Base-by-base conservation (phyloP, 2,113 vertebrate species). In the Romanogobio albipinnatus region DNA sequence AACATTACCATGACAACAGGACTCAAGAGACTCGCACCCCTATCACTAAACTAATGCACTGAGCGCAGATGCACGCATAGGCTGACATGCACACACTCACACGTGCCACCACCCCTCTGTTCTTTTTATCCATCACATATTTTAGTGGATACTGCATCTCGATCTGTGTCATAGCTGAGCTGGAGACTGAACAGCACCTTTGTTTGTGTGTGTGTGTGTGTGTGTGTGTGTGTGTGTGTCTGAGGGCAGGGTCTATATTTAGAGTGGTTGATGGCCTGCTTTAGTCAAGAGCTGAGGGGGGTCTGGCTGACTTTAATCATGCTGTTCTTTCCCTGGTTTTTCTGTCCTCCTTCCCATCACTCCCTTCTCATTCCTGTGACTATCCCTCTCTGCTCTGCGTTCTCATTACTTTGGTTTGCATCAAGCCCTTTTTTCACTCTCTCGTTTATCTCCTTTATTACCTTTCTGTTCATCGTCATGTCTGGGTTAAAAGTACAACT, bases 1-100 rank as follows among this genome's bases (percentile, higher is more conserved):
- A 85, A 73, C 78, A 87, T 87, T 73, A 85, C 86, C 86, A 87
- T 82, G 86, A 87, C 86, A 85, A 87, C 86, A 51, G 43, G 39
- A 76, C 83, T 82, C 61, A 14, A 22, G 49, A 85, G 66, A 77
- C 49, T 61, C 59, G 53, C 47, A 45, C 66, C 29, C 33, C 68
- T 51, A 82, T 64, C 49, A 76, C 59, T 82, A 45, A 82, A 87
- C 59, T 61, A 76, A 49, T 33, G 56, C 78, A 43, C 22, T 9
- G 9, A 49, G 77, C 56, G 51, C 62, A 66, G 62, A 85, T 53
- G 49, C 49, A 58, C 49, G 9, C 58, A 56, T 39, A 19, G 22
- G 33, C 83, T 4, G 47, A 75, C 43, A 74, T 36, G 59, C 53
- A 83, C 64, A 64, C 10, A 19, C 73, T 79, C 79, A 85, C 74